These are phyloP conservation scores for Cygnus olor DNA, from an alignment of 2,797 vertebrate genomes.

Conservation along the genomic window DNA sequence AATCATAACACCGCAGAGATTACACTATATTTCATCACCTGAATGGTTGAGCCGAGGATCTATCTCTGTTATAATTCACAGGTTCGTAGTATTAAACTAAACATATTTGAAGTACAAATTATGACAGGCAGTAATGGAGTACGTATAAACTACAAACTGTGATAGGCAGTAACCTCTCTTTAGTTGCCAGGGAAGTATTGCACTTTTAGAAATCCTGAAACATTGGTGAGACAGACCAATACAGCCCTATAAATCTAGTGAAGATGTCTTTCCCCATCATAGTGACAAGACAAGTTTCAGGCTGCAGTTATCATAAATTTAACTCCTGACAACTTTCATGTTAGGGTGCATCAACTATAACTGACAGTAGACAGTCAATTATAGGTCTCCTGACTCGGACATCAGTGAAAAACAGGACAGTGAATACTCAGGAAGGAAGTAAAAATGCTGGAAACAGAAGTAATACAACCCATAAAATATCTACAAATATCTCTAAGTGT, in stretches of 20 bases:
- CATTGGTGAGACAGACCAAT: not conserved
- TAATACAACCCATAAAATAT: not conserved
- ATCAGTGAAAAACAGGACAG: not conserved
- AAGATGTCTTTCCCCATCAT: not conserved
- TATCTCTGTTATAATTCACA: constrained; percentile 20
- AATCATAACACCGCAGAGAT: not conserved
- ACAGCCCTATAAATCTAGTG: constrained; percentile 38
- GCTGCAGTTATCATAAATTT: constrained; percentile 21
- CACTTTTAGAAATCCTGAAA: constrained; percentile 39
- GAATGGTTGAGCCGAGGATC: not conserved
- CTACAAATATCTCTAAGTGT: not conserved
- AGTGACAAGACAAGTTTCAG: constrained; percentile 33
- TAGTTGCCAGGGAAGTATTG: constrained; percentile 36
- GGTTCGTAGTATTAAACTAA: not conserved
- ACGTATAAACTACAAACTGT: constrained; percentile 20
- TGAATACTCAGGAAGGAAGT: constrained; percentile 6
- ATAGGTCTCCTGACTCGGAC: not conserved
- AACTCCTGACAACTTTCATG: constrained; percentile 40
- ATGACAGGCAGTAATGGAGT: not conserved
- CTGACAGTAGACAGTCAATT: not conserved
- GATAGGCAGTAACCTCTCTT: constrained; percentile 31
- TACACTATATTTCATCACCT: not conserved
- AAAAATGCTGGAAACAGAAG: constrained; percentile 10
- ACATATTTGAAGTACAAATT: not conserved
- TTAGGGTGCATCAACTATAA: not conserved